Evolutionary conservation across 2,797 vertebrate genomes (phyloP).

Genomic region (Dromococcyx pavoninus): DNA sequence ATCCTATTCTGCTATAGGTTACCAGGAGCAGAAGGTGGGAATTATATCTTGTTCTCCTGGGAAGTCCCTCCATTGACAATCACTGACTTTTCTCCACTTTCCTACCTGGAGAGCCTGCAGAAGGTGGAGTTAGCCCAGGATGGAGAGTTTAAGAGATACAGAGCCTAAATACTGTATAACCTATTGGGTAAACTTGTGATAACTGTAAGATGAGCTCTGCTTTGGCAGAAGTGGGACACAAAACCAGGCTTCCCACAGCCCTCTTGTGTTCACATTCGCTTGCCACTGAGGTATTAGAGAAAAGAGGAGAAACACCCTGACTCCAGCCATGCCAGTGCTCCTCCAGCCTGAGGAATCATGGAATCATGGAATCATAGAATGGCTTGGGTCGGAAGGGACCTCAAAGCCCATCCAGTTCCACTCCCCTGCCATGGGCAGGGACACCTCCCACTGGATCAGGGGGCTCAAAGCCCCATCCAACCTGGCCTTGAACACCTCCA

Average conservation of each 20-base stretch:
- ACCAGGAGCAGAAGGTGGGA: background rate
- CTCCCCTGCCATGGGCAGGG: no score
- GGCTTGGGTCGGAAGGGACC: no score
- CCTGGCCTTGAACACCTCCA: no score
- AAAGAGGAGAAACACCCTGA: background rate
- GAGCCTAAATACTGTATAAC: background rate
- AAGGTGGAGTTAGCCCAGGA: background rate
- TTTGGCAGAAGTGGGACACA: background rate
- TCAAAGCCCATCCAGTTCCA: no score
- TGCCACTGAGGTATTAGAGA: background rate
- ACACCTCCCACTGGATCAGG: no score
- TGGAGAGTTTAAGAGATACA: background rate
- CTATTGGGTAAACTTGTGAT: background rate
- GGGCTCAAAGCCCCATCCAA: no score
- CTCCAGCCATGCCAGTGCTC: background rate
- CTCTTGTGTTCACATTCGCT: background rate
- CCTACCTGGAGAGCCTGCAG: accelerated
- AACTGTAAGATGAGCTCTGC: background rate
- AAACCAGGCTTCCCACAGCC: background rate
- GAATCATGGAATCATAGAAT: no score
- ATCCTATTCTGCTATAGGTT: background rate
- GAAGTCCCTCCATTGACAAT: background rate
- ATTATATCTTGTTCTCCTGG: background rate
- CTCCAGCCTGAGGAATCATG: background rate
- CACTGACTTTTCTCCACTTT: background rate